Evolutionary conservation across 2,888 invertebrate genomes (phyloP).

Genomic region (Carabus problematicus): DNA sequence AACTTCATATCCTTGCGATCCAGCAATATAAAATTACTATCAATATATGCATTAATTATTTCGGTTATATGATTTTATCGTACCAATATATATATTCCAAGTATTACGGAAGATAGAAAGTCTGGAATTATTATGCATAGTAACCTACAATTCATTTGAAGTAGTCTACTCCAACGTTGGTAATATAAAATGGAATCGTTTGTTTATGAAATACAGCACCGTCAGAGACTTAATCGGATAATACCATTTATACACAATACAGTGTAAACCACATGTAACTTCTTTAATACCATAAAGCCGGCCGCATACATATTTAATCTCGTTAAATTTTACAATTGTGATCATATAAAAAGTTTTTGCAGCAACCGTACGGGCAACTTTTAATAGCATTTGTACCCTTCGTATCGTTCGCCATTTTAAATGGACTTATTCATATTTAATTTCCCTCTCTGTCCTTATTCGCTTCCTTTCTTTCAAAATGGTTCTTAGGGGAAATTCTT

Average conservation of each 20-base stretch:
- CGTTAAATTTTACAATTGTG: slow-evolving; percentile 33
- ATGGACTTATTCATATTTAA: slow-evolving; percentile 35
- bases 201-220: neutral
- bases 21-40: no score
- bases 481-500: no score
- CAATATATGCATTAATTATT: no score
- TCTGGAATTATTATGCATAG: no score
- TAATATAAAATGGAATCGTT: neutral
- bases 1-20: no score
- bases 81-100: no score
- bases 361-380: slow-evolving; percentile 22
- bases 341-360: slow-evolving; percentile 32
- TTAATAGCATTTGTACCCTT: slow-evolving; percentile 21
- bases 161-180: neutral
- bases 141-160: no score
- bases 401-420: slow-evolving; percentile 26
- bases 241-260: slow-evolving; percentile 30
- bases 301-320: slow-evolving; percentile 32
- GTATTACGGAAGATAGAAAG: no score
- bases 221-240: neutral
- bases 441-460: slow-evolving; percentile 7
- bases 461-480: no score
- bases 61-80: no score
- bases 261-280: slow-evolving; percentile 30
- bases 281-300: slow-evolving; percentile 27